Conservation (phyloP, 2,113 vertebrate species). For the Corynorhinus townsendii region DNA sequence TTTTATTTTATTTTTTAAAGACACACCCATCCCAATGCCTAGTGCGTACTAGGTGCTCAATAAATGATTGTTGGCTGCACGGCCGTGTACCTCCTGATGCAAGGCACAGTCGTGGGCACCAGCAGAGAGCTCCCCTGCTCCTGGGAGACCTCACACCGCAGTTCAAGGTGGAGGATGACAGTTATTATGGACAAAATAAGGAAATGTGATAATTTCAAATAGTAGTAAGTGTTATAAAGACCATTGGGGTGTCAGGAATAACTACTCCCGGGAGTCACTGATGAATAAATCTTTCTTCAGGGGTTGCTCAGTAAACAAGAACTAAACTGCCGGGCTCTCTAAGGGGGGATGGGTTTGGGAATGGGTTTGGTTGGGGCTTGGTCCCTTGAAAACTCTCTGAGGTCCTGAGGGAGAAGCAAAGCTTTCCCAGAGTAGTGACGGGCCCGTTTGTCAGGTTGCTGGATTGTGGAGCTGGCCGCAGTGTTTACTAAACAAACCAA, state of each 20-base stretch:
- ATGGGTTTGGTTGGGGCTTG: neutral
- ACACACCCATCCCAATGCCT: neutral
- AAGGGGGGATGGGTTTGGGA: neutral
- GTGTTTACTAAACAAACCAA: constrained; percentile 56
- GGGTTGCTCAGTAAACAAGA: neutral
- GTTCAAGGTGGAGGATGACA: neutral
- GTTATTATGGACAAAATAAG: neutral
- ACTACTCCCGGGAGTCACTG: neutral
- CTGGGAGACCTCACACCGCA: neutral
- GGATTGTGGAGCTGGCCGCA: neutral
- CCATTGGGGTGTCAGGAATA: neutral
- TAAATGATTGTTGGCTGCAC: neutral
- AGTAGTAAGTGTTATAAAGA: neutral
- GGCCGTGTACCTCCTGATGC: too few species aligned
- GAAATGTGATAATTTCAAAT: neutral
- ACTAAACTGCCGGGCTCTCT: neutral
- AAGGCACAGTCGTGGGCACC: neutral
- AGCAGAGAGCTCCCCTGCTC: neutral
- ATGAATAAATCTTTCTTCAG: neutral
- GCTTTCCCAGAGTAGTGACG: neutral
- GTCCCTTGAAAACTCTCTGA: neutral
- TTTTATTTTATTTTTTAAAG: neutral
- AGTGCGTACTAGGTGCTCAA: neutral
- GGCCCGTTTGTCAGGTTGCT: neutral
- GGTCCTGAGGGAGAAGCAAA: neutral